Base-by-base conservation (phyloP, 1,140 invertebrate genomes). In the Kradibia gibbosae region DNA sequence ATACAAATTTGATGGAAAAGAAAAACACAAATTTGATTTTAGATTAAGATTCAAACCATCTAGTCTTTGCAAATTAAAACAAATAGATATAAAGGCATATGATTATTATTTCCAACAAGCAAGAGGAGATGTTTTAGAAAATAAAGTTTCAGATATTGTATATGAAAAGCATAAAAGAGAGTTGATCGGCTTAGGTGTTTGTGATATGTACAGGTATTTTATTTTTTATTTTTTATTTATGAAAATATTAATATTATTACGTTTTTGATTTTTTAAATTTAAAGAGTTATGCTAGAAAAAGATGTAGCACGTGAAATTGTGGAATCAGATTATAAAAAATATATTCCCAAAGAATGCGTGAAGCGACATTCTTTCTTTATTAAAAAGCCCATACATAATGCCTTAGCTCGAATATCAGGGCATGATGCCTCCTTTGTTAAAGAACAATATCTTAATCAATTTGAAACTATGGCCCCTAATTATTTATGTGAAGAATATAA, bases 61-160 rank as follows among this genome's bases (percentile, higher is more conserved):
- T 0, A 93, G 91, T 85, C 86, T 96, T 62, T 90, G 92, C 45
- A 92, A 92, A 77, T 88, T 97, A 22, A 93, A 93, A 82, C 92
- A 93, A 77, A 90, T 95, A 53, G 96, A 97, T 91, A 84, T 89
- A 34, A 93, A 93, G 74, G 95, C 96, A 20, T 97, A 96, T 86
- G 93, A 96, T 85, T 98, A 97, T 90, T 96, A 95, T 88, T 98
- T 96, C 89, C 93, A 95, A 89, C 97, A 98, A 94, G 95, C 94
- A 45, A 91, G 95, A 53, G 92, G 93, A 86, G 96, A 97, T 93
- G 94, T 97, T 25, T 90, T 96, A 53, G 92, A 95, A 62, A 96
- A 95, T 85, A 94, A 94, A 86, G 94, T 98, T 82, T 92, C 93
- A 28, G 95, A 96, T 87, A 94, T 97, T 75, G 92, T 93, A 79